These are phyloP conservation scores for Zaprionus gabonicus DNA, from an alignment of 1,140 invertebrate species.

Conservation along the genomic window DNA sequence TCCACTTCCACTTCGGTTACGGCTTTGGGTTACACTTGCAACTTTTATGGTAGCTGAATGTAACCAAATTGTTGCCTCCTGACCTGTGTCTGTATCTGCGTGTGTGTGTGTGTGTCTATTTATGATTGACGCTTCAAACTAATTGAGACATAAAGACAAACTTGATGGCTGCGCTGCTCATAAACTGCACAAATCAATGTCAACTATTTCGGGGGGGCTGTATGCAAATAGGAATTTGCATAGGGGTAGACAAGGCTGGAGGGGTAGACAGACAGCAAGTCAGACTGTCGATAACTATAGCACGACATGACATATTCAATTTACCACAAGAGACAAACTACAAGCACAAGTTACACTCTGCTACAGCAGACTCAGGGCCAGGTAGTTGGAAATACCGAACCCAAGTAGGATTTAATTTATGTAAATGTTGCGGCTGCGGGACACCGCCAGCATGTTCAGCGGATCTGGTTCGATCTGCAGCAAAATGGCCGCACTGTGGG, in stretches of 20 bases:
- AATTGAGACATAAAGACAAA: slow-evolving; percentile 78
- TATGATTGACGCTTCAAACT: slow-evolving; percentile 65
- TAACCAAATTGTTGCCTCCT: slow-evolving; percentile 60
- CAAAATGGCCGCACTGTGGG: slow-evolving; percentile 46
- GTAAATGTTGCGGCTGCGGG: slow-evolving; percentile 53
- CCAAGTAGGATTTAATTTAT: slow-evolving; percentile 72
- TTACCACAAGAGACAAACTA: background rate
- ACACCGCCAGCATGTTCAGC: slow-evolving; percentile 59
- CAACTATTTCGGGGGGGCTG: slow-evolving; percentile 24
- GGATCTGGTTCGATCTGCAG: slow-evolving; percentile 36
- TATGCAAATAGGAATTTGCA: slow-evolving; percentile 48
- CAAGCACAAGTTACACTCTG: background rate
- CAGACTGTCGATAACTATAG: background rate
- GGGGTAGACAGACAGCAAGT: background rate
- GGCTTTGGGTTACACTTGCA: slow-evolving; percentile 28
- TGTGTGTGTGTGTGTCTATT: slow-evolving; percentile 30
- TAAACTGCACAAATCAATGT: slow-evolving; percentile 66
- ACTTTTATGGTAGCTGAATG: slow-evolving; percentile 60
- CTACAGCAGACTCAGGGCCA: background rate
- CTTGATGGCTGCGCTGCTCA: slow-evolving; percentile 65
- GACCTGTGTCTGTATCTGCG: background rate
- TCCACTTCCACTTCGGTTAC: slow-evolving; percentile 29
- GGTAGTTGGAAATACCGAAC: slow-evolving; percentile 26
- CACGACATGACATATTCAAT: background rate
- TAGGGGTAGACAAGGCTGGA: slow-evolving; percentile 20